A percentile compares a stretch with the other conserved stretches of the same genome.
Conservation (phyloP, 2,797 vertebrate genomes). For the Lindbergichthys nudifrons region DNA sequence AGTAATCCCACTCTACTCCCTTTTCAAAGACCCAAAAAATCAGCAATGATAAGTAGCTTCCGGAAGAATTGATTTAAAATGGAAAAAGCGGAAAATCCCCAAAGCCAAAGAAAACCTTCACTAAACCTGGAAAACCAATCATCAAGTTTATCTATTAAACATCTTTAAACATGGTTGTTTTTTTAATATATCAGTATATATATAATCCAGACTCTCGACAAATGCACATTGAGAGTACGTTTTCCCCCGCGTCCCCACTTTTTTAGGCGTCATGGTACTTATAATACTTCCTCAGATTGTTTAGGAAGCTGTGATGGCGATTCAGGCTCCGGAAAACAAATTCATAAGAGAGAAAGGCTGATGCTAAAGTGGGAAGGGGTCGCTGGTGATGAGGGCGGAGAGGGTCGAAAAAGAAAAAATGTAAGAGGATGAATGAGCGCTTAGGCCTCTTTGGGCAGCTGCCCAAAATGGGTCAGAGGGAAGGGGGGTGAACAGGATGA, state of each 20-base stretch:
- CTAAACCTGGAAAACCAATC: slow-evolving; percentile 72
- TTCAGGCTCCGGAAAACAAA: slow-evolving; percentile 67
- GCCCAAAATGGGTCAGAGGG: slow-evolving; percentile 76
- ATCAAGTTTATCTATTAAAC: slow-evolving; percentile 72
- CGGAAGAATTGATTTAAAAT: slow-evolving; percentile 77
- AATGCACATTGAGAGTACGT: slow-evolving; percentile 41
- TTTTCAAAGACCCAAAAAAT: slow-evolving; percentile 68
- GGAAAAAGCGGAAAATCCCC: slow-evolving; percentile 65
- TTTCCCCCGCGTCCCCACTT: slow-evolving; percentile 38
- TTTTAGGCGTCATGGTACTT: slow-evolving; percentile 35
- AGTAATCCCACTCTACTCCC: slow-evolving; percentile 61
- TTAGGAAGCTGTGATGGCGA: slow-evolving; percentile 63
- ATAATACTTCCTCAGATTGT: slow-evolving; percentile 33
- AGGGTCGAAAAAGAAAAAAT: slow-evolving; percentile 66
- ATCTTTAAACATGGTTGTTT: slow-evolving; percentile 54
- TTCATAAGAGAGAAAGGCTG: slow-evolving; percentile 40
- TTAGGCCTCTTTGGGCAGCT: slow-evolving; percentile 71
- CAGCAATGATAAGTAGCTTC: slow-evolving; percentile 77
- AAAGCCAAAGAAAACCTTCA: slow-evolving; percentile 61
- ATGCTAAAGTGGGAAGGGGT: slow-evolving; percentile 19
- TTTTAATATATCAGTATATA: slow-evolving; percentile 62
- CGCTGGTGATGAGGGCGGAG: slow-evolving; percentile 31
- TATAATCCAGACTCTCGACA: slow-evolving; percentile 58
- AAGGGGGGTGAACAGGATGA: slow-evolving; percentile 15
- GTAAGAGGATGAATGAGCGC: slow-evolving; percentile 75